Conservation (phyloP, 2,888 invertebrate genomes). For the Polietes domitor region DNA sequence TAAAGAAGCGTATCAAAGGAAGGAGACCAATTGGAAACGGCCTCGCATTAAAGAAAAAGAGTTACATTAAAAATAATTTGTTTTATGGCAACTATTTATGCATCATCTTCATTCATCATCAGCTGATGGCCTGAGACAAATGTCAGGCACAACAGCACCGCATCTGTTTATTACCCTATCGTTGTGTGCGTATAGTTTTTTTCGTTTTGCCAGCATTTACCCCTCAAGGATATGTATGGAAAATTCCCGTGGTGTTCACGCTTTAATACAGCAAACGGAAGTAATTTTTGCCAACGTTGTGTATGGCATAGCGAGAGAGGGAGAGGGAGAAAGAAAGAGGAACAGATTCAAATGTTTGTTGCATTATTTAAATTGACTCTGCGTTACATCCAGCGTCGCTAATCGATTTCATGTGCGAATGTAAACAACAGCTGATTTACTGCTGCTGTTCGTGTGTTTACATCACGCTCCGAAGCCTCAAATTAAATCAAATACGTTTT, state of each 20-base stretch:
- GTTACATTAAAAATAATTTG: background rate
- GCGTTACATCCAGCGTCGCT: background rate
- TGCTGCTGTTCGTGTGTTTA: background rate
- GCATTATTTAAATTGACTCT: background rate
- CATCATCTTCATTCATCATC: background rate
- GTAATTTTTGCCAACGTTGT: background rate
- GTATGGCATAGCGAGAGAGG: too few relatives aligned
- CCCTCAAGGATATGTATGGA: background rate
- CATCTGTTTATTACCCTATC: background rate
- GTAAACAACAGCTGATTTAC: constrained; percentile 1
- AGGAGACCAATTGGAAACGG: background rate
- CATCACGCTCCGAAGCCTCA: background rate
- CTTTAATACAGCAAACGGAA: background rate
- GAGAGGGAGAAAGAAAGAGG: too few relatives aligned
- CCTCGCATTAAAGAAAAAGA: background rate
- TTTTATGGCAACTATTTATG: background rate
- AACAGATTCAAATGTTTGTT: background rate
- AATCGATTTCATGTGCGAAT: background rate
- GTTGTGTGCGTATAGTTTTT: background rate
- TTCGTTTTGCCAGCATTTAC: too few relatives aligned
- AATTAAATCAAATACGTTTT: background rate
- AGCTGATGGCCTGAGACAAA: background rate
- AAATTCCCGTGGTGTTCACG: background rate
- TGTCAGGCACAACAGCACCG: background rate
- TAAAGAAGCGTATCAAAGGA: background rate